phyloP scores from a whole-genome alignment of 2,888 invertebrate species.

The Netelia fuscicornis region DNA sequence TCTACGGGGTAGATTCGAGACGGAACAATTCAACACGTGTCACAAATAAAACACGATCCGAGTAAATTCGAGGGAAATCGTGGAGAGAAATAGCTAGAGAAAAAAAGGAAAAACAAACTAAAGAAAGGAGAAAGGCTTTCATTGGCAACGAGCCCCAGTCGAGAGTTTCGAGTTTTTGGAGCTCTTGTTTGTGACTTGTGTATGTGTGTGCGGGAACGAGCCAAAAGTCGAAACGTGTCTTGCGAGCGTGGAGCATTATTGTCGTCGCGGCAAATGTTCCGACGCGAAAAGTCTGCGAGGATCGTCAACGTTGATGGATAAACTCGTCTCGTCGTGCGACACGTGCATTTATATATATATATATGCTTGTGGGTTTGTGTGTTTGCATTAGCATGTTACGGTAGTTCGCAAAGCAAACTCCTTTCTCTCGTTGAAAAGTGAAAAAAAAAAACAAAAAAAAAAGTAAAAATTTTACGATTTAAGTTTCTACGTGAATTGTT shows the following conservation, averaged over 20 bases:
- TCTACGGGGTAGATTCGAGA: no score
- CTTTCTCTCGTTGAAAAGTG: background rate
- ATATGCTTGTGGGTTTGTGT: no score
- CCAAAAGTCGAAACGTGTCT: conserved; percentile 18
- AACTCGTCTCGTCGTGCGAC: conserved; percentile 4
- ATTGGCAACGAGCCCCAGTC: conserved; percentile 39
- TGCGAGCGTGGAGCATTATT: conserved; percentile 35
- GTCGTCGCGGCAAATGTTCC: conserved; percentile 32
- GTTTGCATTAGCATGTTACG: background rate
- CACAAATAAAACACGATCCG: conserved; percentile 41
- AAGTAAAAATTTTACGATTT: background rate
- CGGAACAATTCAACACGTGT: conserved; percentile 53
- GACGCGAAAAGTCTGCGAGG: conserved; percentile 32
- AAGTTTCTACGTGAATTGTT: background rate
- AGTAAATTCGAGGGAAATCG: conserved; percentile 5
- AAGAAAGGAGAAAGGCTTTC: conserved; percentile 8
- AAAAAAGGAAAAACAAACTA: background rate
- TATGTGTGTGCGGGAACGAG: background rate
- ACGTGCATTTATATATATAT: no score
- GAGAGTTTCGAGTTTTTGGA: conserved; percentile 46
- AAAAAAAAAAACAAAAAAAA: background rate
- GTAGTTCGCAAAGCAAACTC: no score
- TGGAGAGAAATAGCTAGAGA: conserved; percentile 1
- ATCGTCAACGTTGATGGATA: conserved; percentile 18
- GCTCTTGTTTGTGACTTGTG: background rate